Evolutionary conservation across 2,797 vertebrate species (phyloP), one percentile per base, ranked within the genome.

Genomic region (Clarias platycephalus): DNA sequence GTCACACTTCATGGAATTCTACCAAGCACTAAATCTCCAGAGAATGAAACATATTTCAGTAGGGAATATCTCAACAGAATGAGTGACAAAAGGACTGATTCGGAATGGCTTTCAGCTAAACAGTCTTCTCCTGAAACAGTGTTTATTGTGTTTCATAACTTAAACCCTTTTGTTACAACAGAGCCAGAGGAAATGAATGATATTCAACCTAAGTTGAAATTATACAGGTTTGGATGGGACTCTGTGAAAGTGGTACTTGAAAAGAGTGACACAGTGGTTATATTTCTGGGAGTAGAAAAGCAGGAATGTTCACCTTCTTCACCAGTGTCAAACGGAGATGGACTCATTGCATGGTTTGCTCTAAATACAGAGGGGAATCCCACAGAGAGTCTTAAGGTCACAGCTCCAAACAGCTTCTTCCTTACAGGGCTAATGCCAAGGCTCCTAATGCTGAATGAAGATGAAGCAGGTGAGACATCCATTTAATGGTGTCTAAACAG

Each of bases 231-330:
- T 28, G 75, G 81, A 60, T 87, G 92, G 0, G 88, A 93, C 0
- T 94, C 93, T 4, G 90, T 98, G 0, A 88, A 95, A 86, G 93
- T 95, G 58, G 95, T 92, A 9, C 85, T 97, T 80, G 89, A 87
- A 40, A 91, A 94, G 40, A 91, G 90, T 0, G 90, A 93, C n/a
- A 81, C 92, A 13, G 92, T 93, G 78, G 89, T 96, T 80, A 83
- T 98, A 91, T 99, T 98, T 91, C 94, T 99, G 31, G 97, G 98
- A 78, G 95, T 96, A 37, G 96, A 98, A 89, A 94, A 92, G 89
- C 92, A 91, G 85, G 89, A 80, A 6, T 55, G 18, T 13, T 80
- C 81, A 5, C 80, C 89, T 12, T 68, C 82, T 85, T 26, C 68
- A 34, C 44, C 18, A 18, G 24, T 8, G 26, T 80, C 60, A 58